Base-by-base conservation (phyloP, 2,113 vertebrate genomes). In the Hassar affinis region DNA sequence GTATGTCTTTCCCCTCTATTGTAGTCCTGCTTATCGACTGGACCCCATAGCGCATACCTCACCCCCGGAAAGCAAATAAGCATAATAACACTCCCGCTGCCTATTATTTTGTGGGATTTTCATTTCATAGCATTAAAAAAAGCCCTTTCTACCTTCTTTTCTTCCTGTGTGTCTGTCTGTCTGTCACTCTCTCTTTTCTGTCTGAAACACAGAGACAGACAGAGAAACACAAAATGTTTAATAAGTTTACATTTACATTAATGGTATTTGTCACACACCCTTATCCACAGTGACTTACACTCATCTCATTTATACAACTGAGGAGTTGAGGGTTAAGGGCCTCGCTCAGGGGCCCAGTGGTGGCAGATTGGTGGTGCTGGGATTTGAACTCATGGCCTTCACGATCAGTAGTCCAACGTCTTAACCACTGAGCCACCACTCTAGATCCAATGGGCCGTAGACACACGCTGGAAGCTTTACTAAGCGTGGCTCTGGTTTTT, bases 11-110 rank as follows among this genome's bases (percentile, higher is more conserved):
- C 17, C 27, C 74, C 22, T 76, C 57, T 47, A 79, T 61, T 79
- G 78, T 62, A 62, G 38, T 79, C 11, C 25, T 49, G 11, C 57
- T 62, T 79, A 79, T 79, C 42, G 59, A 62, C 57, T 79, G 78
- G n/a, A 64, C 25, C 56, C 42, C 45, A 64, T 22, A 33, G 51
- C 2, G 20, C 25, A 77, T 38, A 1, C 7, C 59, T 49, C 15
- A 79, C 59, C 64, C 38, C 57, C 8, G 12, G 6, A 47, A 64
- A 79, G 59, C 78, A 64, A 79, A 79, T 79, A 79, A 51, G 33
- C 56, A 79, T 45, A 78, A 57, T 61, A 64, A 79, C n/a, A 49
- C 47, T 33, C 11, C 47, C n/a, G 8, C 72, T 30, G 49, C 72
- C 27, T 33, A 11, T n/a, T 35, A 6, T 22, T 38, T 10, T 52